These are phyloP conservation scores for Polyodon spathula DNA, from an alignment of 2,113 vertebrate species.

Conservation along the genomic window DNA sequence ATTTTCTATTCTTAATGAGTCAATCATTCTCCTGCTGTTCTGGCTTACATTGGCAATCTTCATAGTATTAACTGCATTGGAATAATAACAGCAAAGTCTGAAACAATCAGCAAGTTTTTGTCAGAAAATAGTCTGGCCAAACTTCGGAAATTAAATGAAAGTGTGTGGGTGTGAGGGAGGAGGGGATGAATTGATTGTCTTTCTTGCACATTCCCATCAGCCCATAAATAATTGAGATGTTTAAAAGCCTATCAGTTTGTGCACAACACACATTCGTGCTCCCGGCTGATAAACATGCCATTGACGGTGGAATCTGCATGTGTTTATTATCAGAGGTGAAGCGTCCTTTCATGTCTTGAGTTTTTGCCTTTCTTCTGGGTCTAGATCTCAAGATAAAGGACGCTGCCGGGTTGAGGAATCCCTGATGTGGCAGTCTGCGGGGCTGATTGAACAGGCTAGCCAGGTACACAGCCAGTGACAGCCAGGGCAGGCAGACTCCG, in stretches of 20 bases:
- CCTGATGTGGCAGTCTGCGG: conserved; percentile 5
- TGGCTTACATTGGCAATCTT: no score
- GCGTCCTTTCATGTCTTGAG: conserved; percentile 28
- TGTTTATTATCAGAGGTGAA: conserved; percentile 20
- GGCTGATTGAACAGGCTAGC: conserved; percentile 35
- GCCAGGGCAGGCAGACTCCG: conserved; percentile 17
- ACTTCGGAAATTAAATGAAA: no score
- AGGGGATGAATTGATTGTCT: not conserved
- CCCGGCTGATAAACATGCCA: conserved; percentile 16
- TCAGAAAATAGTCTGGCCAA: no score
- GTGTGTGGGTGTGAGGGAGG: no score
- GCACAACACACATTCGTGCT: not conserved
- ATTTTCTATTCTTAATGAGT: no score
- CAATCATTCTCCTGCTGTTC: no score
- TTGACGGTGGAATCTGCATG: conserved; percentile 39
- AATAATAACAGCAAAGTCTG: no score
- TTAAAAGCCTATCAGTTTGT: conserved; percentile 4
- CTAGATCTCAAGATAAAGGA: conserved; percentile 40
- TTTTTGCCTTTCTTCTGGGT: conserved; percentile 40
- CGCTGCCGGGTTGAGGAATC: conserved; percentile 14
- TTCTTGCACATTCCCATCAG: not conserved
- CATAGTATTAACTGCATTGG: no score
- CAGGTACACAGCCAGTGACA: conserved; percentile 27
- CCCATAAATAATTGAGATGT: not conserved
- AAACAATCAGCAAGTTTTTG: no score